A percentile compares a stretch with the other conserved stretches of the same genome.
phyloP scores from a whole-genome alignment of 2,888 invertebrate genomes.

The Aphodius granarius region DNA sequence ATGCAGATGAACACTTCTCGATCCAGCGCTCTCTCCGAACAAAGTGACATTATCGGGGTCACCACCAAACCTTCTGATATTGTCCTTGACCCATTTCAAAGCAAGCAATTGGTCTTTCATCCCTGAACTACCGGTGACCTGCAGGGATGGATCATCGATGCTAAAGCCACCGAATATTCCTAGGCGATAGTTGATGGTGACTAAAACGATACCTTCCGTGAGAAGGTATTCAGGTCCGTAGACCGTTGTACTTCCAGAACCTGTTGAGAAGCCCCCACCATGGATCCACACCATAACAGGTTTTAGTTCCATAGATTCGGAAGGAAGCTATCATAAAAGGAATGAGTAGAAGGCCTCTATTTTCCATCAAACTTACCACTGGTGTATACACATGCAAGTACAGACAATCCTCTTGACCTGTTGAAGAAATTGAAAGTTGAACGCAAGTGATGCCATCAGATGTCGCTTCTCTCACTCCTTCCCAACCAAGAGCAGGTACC shows the following conservation, averaged over 20 bases:
- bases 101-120: slow-evolving; percentile 50
- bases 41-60: slow-evolving; percentile 46
- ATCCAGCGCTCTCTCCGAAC: slow-evolving; percentile 52
- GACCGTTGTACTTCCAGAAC: slow-evolving; percentile 65
- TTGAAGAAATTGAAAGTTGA: neutral
- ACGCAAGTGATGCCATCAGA: neutral
- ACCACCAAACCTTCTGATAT: slow-evolving; percentile 48
- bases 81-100: slow-evolving; percentile 46
- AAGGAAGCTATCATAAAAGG: slow-evolving; percentile 32
- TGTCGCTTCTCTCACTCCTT: slow-evolving; percentile 63
- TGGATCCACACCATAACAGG: slow-evolving; percentile 79
- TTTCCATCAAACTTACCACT: slow-evolving; percentile 40
- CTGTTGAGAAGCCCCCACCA: slow-evolving; percentile 75
- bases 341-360: neutral
- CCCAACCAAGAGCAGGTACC: slow-evolving; percentile 63
- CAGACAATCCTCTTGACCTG: slow-evolving; percentile 65
- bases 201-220: slow-evolving; percentile 69
- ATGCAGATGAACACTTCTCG: slow-evolving; percentile 49
- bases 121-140: slow-evolving; percentile 50
- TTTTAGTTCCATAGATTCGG: slow-evolving; percentile 40
- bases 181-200: slow-evolving; percentile 70
- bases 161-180: slow-evolving; percentile 52
- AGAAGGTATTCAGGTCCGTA: slow-evolving; percentile 72
- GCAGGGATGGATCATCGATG: slow-evolving; percentile 41
- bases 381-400: slow-evolving; percentile 73